phyloP scores from a whole-genome alignment of 2,888 invertebrate species.

The Crioceris asparagi region DNA sequence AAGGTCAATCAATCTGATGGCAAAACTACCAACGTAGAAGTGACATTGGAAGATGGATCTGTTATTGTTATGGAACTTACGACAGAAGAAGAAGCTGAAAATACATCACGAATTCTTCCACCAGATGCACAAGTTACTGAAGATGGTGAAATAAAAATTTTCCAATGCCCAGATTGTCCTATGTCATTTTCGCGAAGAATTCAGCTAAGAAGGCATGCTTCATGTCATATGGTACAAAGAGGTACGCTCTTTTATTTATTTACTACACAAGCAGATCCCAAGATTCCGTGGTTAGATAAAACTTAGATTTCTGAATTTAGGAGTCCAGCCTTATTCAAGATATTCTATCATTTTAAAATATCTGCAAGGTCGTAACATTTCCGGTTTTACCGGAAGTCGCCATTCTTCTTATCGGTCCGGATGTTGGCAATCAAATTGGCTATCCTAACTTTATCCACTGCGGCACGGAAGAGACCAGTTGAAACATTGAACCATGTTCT shows the following conservation, averaged over 20 bases:
- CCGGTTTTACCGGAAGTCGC: too few species aligned
- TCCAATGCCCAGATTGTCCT: constrained; percentile 52
- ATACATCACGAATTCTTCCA: constrained; percentile 1
- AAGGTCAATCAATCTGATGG: constrained; percentile 33
- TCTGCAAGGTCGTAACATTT: too few species aligned
- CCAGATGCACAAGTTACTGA: constrained; percentile 25
- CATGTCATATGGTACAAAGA: constrained; percentile 49
- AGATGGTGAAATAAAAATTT: constrained; percentile 39
- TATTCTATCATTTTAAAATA: too few species aligned
- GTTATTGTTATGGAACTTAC: constrained; percentile 39
- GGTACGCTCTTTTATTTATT: constrained; percentile 23
- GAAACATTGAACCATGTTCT: too few species aligned
- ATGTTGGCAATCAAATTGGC: too few species aligned
- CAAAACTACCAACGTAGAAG: constrained; percentile 37
- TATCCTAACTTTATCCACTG: too few species aligned
- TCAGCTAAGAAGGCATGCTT: constrained; percentile 49
- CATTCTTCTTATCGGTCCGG: too few species aligned
- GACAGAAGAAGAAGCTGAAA: constrained; percentile 32
- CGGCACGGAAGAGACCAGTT: too few species aligned
- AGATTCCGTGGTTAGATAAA: too few species aligned
- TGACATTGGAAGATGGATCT: constrained; percentile 40
- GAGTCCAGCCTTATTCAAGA: too few species aligned
- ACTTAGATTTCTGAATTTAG: too few species aligned
- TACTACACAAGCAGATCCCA: too few species aligned
- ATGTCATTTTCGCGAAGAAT: constrained; percentile 50